Evolutionary conservation across 2,797 vertebrate genomes (phyloP).

Genomic region (Hypotaenidia philippensis): DNA sequence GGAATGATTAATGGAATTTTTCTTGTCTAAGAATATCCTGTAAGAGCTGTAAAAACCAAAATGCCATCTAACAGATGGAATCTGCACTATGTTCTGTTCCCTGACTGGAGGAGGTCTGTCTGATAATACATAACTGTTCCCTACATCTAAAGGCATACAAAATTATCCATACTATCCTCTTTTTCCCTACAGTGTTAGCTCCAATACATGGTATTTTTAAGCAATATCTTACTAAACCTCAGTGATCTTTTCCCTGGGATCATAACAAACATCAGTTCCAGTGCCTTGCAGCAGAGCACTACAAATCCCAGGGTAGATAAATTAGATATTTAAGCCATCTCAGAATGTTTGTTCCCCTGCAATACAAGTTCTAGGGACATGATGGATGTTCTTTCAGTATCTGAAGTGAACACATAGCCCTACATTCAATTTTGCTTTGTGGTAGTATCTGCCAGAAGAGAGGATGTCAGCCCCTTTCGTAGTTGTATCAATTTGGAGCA

Average conservation of each 20-base stretch:
- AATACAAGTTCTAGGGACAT: neutral
- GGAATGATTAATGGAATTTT: constrained; percentile 22
- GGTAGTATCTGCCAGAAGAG: neutral
- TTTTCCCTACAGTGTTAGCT: neutral
- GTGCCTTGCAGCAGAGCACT: neutral
- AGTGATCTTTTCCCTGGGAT: neutral
- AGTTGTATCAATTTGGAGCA: neutral
- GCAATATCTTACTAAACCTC: neutral
- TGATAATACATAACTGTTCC: neutral
- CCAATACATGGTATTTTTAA: neutral
- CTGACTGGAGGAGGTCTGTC: neutral
- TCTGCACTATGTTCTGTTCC: neutral
- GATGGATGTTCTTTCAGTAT: neutral
- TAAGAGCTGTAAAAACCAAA: constrained; percentile 11
- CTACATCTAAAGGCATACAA: neutral
- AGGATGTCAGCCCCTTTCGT: neutral
- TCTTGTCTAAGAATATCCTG: constrained; percentile 10
- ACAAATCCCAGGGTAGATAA: neutral
- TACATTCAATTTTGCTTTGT: neutral
- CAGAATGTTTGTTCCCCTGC: neutral
- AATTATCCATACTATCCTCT: neutral
- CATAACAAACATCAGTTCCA: neutral
- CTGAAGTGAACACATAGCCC: neutral
- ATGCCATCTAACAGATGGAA: neutral
- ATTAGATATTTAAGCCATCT: neutral